Evolutionary conservation across 2,113 vertebrate genomes (phyloP), one percentile per base, ranked within the genome.

Genomic region (Dipodomys merriami): DNA sequence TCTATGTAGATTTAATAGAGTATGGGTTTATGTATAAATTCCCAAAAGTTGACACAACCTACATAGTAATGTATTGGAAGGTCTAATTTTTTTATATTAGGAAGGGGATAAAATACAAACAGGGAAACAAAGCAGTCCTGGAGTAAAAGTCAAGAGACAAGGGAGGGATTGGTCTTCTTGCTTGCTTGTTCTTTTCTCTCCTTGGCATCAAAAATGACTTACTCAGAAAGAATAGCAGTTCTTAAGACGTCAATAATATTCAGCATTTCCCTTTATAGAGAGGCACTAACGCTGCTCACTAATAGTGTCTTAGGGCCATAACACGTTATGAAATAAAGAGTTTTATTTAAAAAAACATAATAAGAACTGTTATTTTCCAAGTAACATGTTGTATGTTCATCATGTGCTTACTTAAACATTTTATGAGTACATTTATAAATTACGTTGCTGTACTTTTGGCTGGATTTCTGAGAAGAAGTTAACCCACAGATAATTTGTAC

Each of bases 11-110:
- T 88, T 94, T 90, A 86, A 88, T 64, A 86, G 62, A 8, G 64
- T 49, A 7, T 39, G 35, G 67, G 19, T 62, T 39, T 71, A 73
- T 23, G 8, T 39, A 86, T 77, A 68, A 57, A 29, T 91, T 76
- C 22, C 23, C 85, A 83, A 92, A 62, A 81, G 22, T 74, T 81
- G 23, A 12, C 79, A 9, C 72, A 30, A 57, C 73, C 35, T 92
- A 72, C 90, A 84, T 62, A 88, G 88, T 20, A 53, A 7, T 76
- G 5, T 60, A 82, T 84, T 78, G 91, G 22, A 93, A 67, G 30
- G 33, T 88, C 57, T 94, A 16, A 30, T 81, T 85, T 94, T 76
- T 53, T 8, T 87, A 5, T 81, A 81, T n/a, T 30, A 77, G 39
- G 18, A 6, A 77, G 22, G 82, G 22, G 82, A 83, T 77, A 83